A percentile compares a stretch with the other conserved stretches of the same genome.
phyloP scores from a whole-genome alignment of 2,888 invertebrate genomes.

The Apeira syringaria region DNA sequence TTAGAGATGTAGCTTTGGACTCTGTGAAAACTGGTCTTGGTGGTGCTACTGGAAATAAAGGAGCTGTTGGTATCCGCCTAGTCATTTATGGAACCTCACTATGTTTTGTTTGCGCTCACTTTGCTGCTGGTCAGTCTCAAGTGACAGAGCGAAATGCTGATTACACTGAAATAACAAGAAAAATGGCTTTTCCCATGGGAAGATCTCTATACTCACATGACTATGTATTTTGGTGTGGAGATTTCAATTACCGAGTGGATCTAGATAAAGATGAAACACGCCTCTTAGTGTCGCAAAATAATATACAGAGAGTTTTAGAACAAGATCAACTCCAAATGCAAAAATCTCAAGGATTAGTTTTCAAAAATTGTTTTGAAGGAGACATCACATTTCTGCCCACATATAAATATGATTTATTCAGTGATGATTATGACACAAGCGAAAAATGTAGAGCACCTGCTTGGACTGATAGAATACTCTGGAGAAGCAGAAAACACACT shows the following conservation, averaged over 20 bases:
- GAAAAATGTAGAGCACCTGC: conserved; percentile 98
- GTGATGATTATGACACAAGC: conserved; percentile 99
- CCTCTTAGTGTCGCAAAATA: conserved; percentile 89
- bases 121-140: conserved; percentile 99
- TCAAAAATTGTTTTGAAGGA: conserved; percentile 97
- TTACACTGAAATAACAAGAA: conserved; percentile 97
- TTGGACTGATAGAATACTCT: conserved; percentile 99
- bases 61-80: conserved; percentile 96
- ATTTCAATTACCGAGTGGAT: conserved; percentile 99
- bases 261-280: conserved; percentile 97
- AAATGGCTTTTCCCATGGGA: conserved; percentile 95
- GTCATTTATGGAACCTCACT: conserved; percentile 96
- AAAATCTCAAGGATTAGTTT: conserved; percentile 92
- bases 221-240: conserved; percentile 99
- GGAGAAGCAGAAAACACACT: conserved; percentile 91
- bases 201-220: conserved; percentile 97
- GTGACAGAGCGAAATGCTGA: conserved; percentile 97
- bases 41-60: conserved; percentile 99
- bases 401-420: conserved; percentile 99
- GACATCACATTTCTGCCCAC: conserved; percentile 96
- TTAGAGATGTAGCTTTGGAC: conserved; percentile 97
- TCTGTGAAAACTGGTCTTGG: conserved; percentile 99
- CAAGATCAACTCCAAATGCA: conserved; percentile 95
- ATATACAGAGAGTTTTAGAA: conserved; percentile 89
- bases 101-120: conserved; percentile 99